A percentile compares a stretch with the other conserved stretches of the same genome.
These are phyloP conservation scores for Engystomops pustulosus DNA, from an alignment of 2,113 vertebrate genomes.

Conservation along the genomic window DNA sequence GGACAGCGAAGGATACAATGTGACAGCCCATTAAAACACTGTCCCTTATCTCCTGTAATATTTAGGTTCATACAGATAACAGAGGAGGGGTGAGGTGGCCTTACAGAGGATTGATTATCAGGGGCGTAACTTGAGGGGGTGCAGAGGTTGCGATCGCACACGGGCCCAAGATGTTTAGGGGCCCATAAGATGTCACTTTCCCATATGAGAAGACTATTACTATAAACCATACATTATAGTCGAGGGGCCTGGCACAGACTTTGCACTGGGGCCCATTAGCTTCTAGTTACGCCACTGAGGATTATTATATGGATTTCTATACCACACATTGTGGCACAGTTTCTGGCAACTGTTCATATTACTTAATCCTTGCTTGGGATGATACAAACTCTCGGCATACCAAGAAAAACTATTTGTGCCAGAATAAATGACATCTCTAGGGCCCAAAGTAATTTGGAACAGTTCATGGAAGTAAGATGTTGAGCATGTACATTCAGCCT, in stretches of 20 bases:
- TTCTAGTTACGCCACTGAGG: too few relatives aligned
- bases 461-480: not conserved
- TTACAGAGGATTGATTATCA: too few relatives aligned
- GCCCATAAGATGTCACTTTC: too few relatives aligned
- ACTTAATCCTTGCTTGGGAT: not conserved
- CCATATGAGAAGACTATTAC: too few relatives aligned
- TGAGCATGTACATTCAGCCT: not conserved
- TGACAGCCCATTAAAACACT: constrained; percentile 53
- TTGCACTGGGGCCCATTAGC: too few relatives aligned
- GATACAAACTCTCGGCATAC: too few relatives aligned
- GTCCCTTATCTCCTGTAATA: constrained; percentile 48
- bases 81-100: not conserved
- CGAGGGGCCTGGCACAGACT: too few relatives aligned
- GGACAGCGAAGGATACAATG: constrained; percentile 47
- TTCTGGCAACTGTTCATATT: not conserved
- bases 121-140: too few relatives aligned
- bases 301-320: constrained; percentile 14
- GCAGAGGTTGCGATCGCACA: too few relatives aligned
- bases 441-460: not conserved
- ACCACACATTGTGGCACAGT: not conserved
- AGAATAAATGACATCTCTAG: not conserved
- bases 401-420: too few relatives aligned
- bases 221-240: too few relatives aligned
- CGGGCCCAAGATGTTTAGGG: too few relatives aligned
- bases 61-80: constrained; percentile 2